Conservation (phyloP, 2,888 invertebrate genomes). For the Drosophila longiperda region DNA sequence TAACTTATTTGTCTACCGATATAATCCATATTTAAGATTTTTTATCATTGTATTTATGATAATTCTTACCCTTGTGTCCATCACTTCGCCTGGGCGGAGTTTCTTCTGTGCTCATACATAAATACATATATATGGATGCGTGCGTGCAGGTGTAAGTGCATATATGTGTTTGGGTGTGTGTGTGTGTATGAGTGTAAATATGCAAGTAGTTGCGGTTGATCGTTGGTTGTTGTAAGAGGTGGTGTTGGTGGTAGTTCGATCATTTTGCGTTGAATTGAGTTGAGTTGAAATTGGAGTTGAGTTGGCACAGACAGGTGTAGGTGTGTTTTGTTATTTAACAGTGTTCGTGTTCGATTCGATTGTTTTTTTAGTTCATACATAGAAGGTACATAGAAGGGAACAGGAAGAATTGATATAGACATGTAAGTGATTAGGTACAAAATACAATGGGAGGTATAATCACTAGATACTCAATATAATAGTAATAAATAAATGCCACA, state of each 20-base stretch:
- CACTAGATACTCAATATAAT: slow-evolving; percentile 15
- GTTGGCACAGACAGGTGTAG: slow-evolving; percentile 26
- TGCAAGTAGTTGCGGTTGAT: slow-evolving; percentile 40
- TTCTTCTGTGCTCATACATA: slow-evolving; percentile 83
- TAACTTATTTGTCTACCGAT: neutral
- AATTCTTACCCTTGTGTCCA: slow-evolving; percentile 95
- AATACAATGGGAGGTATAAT: slow-evolving; percentile 9
- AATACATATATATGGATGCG: slow-evolving; percentile 26
- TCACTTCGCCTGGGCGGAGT: slow-evolving; percentile 96
- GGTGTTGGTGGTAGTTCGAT: slow-evolving; percentile 36
- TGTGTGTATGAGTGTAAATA: neutral
- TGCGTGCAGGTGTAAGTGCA: slow-evolving; percentile 21
- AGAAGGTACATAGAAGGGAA: slow-evolving; percentile 66
- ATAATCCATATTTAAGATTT: slow-evolving; percentile 19
- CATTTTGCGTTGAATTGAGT: slow-evolving; percentile 10
- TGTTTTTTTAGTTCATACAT: slow-evolving; percentile 46
- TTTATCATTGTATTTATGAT: slow-evolving; percentile 26
- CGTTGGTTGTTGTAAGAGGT: slow-evolving; percentile 43
- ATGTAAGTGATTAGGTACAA: slow-evolving; percentile 61
- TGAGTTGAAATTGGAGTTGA: slow-evolving; percentile 22
- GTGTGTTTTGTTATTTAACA: slow-evolving; percentile 38
- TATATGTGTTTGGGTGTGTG: slow-evolving; percentile 14
- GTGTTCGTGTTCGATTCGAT: slow-evolving; percentile 27
- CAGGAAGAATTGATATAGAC: slow-evolving; percentile 47
- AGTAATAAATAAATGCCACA: slow-evolving; percentile 10